Evolutionary conservation across 2,888 invertebrate genomes (phyloP), one percentile per base, ranked within the genome.

Genomic region (Tachystola acroxantha): DNA sequence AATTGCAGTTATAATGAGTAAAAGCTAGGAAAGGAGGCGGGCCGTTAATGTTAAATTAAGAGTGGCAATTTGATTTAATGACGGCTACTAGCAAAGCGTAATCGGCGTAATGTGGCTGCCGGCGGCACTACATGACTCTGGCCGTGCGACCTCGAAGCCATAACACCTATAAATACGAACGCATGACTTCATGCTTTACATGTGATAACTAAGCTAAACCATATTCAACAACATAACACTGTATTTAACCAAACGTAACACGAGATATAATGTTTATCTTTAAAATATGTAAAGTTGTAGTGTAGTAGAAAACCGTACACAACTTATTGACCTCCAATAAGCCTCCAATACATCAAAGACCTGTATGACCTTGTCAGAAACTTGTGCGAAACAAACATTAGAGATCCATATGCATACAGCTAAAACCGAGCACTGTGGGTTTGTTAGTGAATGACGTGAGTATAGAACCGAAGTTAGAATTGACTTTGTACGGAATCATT

Each of bases 21-120:
- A 62, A 57, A 64, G 60, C 56, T n/a, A n/a, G n/a, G n/a, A n/a
- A n/a, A 42, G 53, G 48, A 55, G 57, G 57, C 51, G 48, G 53
- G 47, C 48, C 56, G 62, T 63, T 66, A 50, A 62, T 57, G 58
- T 52, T 47, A 48, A 62, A 68, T 64, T 69, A 70, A 67, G 61
- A 55, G 58, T 42, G 50, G 64, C 58, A 66, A 69, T 74, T 71
- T 58, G 50, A 69, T 67, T 64, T 71, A 75, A 76, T 72, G 64
- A 56, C 51, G 46, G 53, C 7, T 45, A 40, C 48, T 53, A 45
- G 46, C 50, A 39, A 48, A 46, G 48, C 42, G 45, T 64, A 66
- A 68, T 65, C 53, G 57, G 52, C 56, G 60, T 57, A 62, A 66
- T 57, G 51, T 65, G 46, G 48, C 39, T 39, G 40, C 39, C 36